Conservation (phyloP, 2,113 vertebrate genomes). For the Varanus salvator region DNA sequence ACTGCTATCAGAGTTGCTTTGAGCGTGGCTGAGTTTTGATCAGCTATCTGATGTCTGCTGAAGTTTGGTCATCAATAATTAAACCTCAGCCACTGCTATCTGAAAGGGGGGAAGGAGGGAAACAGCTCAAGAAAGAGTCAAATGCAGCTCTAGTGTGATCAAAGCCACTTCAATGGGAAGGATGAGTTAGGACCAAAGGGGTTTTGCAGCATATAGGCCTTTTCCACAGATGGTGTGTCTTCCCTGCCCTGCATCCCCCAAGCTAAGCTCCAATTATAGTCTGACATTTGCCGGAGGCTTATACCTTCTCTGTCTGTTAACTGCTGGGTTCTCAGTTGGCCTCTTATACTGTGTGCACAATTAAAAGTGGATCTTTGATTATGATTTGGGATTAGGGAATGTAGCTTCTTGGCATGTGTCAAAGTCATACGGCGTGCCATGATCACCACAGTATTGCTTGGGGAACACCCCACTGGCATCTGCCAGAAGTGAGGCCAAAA, state of each 20-base stretch:
- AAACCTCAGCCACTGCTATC: constrained; percentile 8
- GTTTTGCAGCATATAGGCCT: neutral
- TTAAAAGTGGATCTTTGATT: constrained; percentile 21
- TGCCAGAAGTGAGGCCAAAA: constrained; percentile 3
- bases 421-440: neutral
- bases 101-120: neutral
- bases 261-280: constrained; percentile 29
- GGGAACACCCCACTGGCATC: neutral
- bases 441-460: constrained; percentile 6
- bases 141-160: constrained; percentile 9
- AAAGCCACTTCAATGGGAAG: constrained; percentile 5
- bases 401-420: neutral
- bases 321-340: constrained; percentile 25
- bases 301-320: neutral
- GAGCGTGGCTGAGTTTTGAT: constrained; percentile 13
- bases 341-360: neutral
- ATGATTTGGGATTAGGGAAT: constrained; percentile 25
- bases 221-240: constrained; percentile 10
- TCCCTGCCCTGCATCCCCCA: neutral
- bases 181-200: constrained; percentile 12
- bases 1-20: neutral
- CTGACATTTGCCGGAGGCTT: constrained; percentile 35
- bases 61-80: constrained; percentile 28
- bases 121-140: constrained; percentile 23
- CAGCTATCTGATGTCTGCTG: constrained; percentile 3